A percentile compares a stretch with the other conserved stretches of the same genome.
Conservation (phyloP, 1,140 invertebrate genomes). For the Chionoecetes opilio region DNA sequence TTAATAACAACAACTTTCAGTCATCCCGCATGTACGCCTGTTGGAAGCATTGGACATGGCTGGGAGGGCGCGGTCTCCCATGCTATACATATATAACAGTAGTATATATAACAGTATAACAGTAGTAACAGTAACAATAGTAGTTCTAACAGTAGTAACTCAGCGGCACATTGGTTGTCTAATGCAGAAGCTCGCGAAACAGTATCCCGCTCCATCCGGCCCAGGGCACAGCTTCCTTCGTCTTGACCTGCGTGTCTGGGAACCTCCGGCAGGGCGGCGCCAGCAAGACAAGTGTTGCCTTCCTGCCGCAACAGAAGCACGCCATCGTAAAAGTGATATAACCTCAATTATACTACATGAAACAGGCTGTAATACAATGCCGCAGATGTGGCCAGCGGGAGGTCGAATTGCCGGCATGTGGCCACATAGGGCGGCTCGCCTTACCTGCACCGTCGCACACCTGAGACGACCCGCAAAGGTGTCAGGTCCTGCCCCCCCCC, state of each 20-base stretch:
- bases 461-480: constrained; percentile 19
- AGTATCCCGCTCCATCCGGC: neutral
- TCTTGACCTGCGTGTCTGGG: neutral
- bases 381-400: constrained; percentile 23
- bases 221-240: neutral
- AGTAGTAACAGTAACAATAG: too few relatives aligned
- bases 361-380: constrained; percentile 43
- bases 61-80: too few relatives aligned
- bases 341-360: constrained; percentile 24
- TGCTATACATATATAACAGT: too few relatives aligned
- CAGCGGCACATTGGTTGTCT: too few relatives aligned
- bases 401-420: constrained; percentile 12
- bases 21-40: too few relatives aligned
- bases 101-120: too few relatives aligned
- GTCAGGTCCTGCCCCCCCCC: neutral
- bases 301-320: neutral
- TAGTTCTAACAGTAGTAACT: too few relatives aligned
- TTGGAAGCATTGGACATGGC: too few relatives aligned
- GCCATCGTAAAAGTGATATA: neutral
- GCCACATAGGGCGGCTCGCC: constrained; percentile 23
- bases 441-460: neutral
- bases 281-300: constrained; percentile 15
- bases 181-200: neutral
- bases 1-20: too few relatives aligned
- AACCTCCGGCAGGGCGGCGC: neutral